Evolutionary conservation across 2,888 invertebrate species (phyloP), one percentile per base, ranked within the genome.

Genomic region (Cephus pulcher): DNA sequence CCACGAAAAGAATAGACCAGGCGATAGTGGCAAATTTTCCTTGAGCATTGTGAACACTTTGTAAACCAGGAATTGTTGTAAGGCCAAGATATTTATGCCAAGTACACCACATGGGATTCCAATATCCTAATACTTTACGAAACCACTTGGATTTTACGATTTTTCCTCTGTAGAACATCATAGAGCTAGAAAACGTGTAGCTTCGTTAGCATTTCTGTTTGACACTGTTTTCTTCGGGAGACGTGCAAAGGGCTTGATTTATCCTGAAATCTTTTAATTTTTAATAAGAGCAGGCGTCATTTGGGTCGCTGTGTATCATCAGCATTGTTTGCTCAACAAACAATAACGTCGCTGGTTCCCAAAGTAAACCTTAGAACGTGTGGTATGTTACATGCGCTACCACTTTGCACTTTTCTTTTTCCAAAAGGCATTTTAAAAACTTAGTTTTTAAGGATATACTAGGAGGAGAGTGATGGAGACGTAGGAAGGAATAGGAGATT

Each of bases 41-140:
- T 56, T 77, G 76, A 69, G 81, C 79, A 56, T 80, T 70, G 33
- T 78, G 69, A 15, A 82, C 79, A 75, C 78, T 82, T 73, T 82
- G 82, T 34, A 82, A 75, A 4, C 81, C 82, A 68, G 78, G 78
- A 71, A 78, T 78, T 3, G 78, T 78, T 34, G 78, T 78, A n/a
- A 75, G 73, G n/a, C 78, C 73, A 23, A 78, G 33, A 35, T 78
- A 78, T 40, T 78, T 78, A 68, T 73, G 75, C 78, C 78, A 78
- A 11, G 76, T 78, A 30, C 35, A 34, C 73, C 75, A 73, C 56
- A 78, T 73, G 12, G 78, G 75, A 15, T 34, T 70, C 78, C 78
- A 78, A 35, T 56, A 73, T 12, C 56, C 69, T 30, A 71, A 37
- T n/a, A 73, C 30, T 2, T 34, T 76, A 34, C 30, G 75, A 40